A percentile compares a stretch with the other conserved stretches of the same genome.
Conservation (phyloP, 2,113 vertebrate species). For the Pao palembangensis region DNA sequence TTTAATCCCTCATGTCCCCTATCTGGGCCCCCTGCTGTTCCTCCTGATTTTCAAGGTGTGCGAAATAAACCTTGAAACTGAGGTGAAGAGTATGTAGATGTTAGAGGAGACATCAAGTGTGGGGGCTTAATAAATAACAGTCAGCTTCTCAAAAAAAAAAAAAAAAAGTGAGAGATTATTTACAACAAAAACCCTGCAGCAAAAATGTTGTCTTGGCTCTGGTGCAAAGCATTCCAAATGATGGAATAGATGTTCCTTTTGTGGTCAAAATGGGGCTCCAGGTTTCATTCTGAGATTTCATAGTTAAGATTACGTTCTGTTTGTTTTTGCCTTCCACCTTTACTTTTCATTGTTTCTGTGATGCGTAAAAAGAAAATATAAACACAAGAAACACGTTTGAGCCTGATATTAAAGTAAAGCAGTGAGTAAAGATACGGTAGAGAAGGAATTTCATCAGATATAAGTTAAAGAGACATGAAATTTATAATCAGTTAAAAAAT, state of each 20-base stretch:
- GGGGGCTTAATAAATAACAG: conserved; percentile 59
- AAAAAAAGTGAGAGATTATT: conserved; percentile 25
- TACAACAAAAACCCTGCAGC: conserved; percentile 21
- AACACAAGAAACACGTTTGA: too few species aligned
- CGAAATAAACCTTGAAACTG: conserved; percentile 29
- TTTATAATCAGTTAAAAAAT: too few species aligned
- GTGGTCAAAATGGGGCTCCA: conserved; percentile 18
- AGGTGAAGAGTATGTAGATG: conserved; percentile 1
- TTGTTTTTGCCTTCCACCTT: too few species aligned
- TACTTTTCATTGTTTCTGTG: too few species aligned
- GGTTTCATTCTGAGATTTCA: conserved; percentile 26
- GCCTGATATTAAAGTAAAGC: too few species aligned
- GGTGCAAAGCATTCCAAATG: conserved; percentile 41
- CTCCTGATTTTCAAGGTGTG: conserved; percentile 23
- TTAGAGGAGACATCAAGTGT: conserved; percentile 7
- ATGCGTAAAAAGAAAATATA: background rate
- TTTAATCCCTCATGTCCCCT: background rate
- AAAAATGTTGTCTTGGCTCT: conserved; percentile 25
- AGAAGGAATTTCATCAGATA: too few species aligned
- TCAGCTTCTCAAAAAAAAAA: conserved; percentile 20
- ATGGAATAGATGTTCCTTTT: conserved; percentile 30
- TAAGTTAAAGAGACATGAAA: too few species aligned
- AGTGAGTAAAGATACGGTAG: too few species aligned
- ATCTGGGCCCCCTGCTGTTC: conserved; percentile 13
- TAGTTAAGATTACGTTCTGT: conserved; percentile 1